Percentiles rank a stretch among this genome's conserved stretches.
These are phyloP conservation scores for Enteromius paludinosus DNA, from an alignment of 2,797 vertebrate species.

Conservation along the genomic window DNA sequence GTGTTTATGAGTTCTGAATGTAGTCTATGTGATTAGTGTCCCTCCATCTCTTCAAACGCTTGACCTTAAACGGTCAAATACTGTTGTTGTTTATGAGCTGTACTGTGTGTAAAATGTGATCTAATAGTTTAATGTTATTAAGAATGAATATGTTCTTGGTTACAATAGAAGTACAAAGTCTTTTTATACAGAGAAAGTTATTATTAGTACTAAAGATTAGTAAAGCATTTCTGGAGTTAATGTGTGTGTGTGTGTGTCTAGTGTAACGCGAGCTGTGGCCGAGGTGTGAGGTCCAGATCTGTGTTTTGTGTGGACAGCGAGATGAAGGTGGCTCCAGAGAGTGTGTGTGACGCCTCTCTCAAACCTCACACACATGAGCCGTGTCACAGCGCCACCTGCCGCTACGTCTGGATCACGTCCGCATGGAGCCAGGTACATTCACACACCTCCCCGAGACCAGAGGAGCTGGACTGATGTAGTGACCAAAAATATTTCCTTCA, in stretches of 20 bases:
- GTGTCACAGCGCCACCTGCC: conserved; percentile 79
- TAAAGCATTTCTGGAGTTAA: too few relatives aligned
- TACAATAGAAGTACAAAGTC: background rate
- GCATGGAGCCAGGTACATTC: conserved; percentile 86
- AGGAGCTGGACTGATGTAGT: background rate
- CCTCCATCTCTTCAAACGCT: background rate
- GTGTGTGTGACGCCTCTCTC: conserved; percentile 77
- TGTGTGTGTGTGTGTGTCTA: conserved; percentile 58
- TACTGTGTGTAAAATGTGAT: background rate
- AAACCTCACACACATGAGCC: conserved; percentile 74
- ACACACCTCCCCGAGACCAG: background rate
- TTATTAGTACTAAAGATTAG: background rate
- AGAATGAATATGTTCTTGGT: too few relatives aligned
- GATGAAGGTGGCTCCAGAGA: conserved; percentile 76
- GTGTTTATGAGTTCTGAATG: background rate
- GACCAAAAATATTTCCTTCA: background rate
- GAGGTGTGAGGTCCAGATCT: conserved; percentile 73
- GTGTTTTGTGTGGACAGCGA: conserved; percentile 79
- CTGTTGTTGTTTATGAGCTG: background rate
- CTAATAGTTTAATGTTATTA: background rate
- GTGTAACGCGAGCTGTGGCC: conserved; percentile 85
- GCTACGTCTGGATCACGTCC: conserved; percentile 82
- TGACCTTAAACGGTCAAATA: background rate
- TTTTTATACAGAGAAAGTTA: background rate
- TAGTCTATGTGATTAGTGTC: background rate